Evolutionary conservation across 2,888 invertebrate genomes (phyloP), one percentile per base, ranked within the genome.

Genomic region (Cosmopolites sordidus): DNA sequence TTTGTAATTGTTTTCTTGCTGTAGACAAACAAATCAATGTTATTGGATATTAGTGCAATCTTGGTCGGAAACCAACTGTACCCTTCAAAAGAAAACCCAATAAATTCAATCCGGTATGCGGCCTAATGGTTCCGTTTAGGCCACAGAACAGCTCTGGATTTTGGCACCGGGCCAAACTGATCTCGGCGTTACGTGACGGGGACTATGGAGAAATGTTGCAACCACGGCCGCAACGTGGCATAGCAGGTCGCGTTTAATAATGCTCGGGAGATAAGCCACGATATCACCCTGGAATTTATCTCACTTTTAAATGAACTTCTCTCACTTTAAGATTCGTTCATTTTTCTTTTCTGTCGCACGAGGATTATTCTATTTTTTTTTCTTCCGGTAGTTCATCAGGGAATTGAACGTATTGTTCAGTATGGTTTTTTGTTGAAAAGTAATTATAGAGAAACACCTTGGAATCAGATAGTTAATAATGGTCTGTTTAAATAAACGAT

Each of bases 281-380:
- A 11, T 11, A 4, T 4, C 12, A 12, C n/a, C n/a, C 33, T 11
- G n/a, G 12, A 12, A 3, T 33, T 33, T 33, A 33, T 33, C 33
- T 33, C 33, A n/a, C 33, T 33, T 33, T 33, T 12, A 33, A 33
- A 33, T 33, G 33, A 33, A 33, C n/a, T 33, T 33, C 12, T 33
- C n/a, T 33, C 33, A 3, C n/a, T 33, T 9, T 12, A 33, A 33
- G 33, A 6, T 33, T 5, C 33, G 12, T 33, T n/a, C 33, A 33
- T 33, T 33, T 33, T 33, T 33, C 33, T 33, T 33, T 12, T 5
- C 22, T 5, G 8, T 22, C 22, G n/a, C n/a, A n/a, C n/a, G n/a
- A n/a, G n/a, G n/a, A n/a, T n/a, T n/a, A n/a, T n/a, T n/a, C n/a
- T n/a, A n/a, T n/a, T n/a, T n/a, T n/a, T n/a, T n/a, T n/a, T n/a